These are phyloP conservation scores for Hermetia illucens DNA, from an alignment of 1,140 invertebrate genomes.

Conservation along the genomic window DNA sequence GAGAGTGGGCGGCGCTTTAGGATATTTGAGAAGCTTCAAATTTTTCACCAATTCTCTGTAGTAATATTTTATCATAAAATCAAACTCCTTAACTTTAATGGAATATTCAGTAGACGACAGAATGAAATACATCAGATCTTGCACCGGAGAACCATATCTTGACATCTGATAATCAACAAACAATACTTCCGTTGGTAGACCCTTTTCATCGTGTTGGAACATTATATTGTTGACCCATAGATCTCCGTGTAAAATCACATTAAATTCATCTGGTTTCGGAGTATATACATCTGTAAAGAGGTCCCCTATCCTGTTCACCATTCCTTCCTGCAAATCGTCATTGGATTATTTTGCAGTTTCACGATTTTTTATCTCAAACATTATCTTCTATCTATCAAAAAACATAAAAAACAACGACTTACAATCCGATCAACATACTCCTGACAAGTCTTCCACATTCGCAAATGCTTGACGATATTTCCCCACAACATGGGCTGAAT, in stretches of 20 bases:
- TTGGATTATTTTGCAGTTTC: not conserved
- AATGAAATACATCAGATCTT: constrained; percentile 14
- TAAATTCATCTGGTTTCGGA: constrained; percentile 34
- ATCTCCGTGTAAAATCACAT: constrained; percentile 47
- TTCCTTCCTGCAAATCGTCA: constrained; percentile 1
- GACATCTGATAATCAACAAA: constrained; percentile 26
- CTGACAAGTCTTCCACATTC: not conserved
- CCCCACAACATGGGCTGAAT: too few relatives aligned
- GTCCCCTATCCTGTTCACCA: constrained; percentile 3
- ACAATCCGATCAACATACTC: constrained; percentile 5
- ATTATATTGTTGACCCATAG: constrained; percentile 50
- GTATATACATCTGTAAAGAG: constrained; percentile 7
- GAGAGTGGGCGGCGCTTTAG: constrained; percentile 9
- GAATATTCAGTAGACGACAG: constrained; percentile 11
- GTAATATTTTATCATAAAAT: constrained; percentile 14
- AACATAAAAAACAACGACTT: constrained; percentile 13
- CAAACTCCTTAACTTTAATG: constrained; percentile 13
- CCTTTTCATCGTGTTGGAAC: constrained; percentile 38
- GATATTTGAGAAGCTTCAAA: constrained; percentile 10
- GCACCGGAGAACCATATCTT: constrained; percentile 13
- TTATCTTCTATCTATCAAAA: constrained; percentile 11
- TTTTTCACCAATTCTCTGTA: constrained; percentile 10
- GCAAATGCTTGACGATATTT: too few relatives aligned
- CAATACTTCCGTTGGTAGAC: constrained; percentile 33
- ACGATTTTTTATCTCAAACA: too few relatives aligned